Evolutionary conservation across 2,113 vertebrate species (phyloP).

Genomic region (Psittacus erithacus): DNA sequence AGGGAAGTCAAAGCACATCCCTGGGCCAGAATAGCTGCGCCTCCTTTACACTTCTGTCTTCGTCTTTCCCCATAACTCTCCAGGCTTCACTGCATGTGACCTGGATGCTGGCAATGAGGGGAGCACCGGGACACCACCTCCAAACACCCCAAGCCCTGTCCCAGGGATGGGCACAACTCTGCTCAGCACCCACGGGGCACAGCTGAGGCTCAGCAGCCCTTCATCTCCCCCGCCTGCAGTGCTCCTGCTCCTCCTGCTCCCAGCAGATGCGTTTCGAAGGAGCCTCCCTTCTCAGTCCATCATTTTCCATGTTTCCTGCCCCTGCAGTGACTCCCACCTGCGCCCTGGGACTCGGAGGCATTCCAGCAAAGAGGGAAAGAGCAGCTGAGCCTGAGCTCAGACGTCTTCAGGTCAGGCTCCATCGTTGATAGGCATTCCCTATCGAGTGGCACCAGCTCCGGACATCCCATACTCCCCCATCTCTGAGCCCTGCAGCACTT

Average conservation of each 20-base stretch:
- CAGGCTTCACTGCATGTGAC: neutral
- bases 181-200: fast-evolving
- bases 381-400: neutral
- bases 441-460: neutral
- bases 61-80: neutral
- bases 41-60: neutral
- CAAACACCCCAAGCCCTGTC: neutral
- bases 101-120: neutral
- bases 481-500: neutral
- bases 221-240: neutral
- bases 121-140: neutral
- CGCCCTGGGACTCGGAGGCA: neutral
- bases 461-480: neutral
- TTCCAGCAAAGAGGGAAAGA: neutral
- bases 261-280: neutral
- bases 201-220: neutral
- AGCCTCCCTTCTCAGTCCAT: neutral
- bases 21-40: neutral
- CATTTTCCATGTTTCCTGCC: neutral
- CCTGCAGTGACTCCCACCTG: neutral
- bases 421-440: fast-evolving
- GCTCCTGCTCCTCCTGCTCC: neutral
- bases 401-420: fast-evolving
- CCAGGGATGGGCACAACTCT: no score
- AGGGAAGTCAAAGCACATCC: slow-evolving; percentile 38